These are phyloP conservation scores for Catonia carolina DNA, from an alignment of 2,888 invertebrate genomes.

Conservation along the genomic window DNA sequence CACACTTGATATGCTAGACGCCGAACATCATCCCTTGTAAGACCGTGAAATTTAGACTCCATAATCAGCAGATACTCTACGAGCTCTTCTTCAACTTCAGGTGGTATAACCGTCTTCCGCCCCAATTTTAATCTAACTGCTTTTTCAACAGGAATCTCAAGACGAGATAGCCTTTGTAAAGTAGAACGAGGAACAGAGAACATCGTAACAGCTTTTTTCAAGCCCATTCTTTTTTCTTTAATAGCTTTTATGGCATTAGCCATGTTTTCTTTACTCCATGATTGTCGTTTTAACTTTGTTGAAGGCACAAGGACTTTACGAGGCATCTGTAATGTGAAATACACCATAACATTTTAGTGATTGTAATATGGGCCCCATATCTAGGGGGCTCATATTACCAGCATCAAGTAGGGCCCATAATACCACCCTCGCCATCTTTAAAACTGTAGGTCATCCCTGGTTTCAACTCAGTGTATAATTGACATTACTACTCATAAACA, in stretches of 20 bases:
- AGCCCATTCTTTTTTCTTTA: slow-evolving; percentile 3
- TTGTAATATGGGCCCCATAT: slow-evolving; percentile 6
- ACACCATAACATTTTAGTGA: not conserved
- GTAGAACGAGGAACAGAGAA: slow-evolving; percentile 16
- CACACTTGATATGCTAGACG: slow-evolving; percentile 26
- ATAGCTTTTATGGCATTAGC: slow-evolving; percentile 3
- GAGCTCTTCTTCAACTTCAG: slow-evolving; percentile 23
- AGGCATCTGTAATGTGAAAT: slow-evolving; percentile 7
- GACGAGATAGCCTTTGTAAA: slow-evolving; percentile 3
- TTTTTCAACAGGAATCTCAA: not conserved
- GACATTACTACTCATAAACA: not conserved
- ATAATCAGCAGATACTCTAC: slow-evolving; percentile 24
- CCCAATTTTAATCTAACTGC: slow-evolving; percentile 7
- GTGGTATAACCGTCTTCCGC: slow-evolving; percentile 7
- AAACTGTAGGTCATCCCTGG: not conserved
- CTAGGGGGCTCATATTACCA: slow-evolving; percentile 9
- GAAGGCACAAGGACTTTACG: not conserved
- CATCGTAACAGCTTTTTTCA: not conserved
- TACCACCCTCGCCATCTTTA: slow-evolving; percentile 10
- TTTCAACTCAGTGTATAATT: not conserved
- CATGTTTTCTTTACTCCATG: slow-evolving; percentile 5
- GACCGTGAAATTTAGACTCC: too few species aligned
- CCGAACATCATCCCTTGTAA: slow-evolving; percentile 22
- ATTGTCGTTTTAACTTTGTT: not conserved
- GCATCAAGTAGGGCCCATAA: slow-evolving; percentile 1